Evolutionary conservation across 1,140 invertebrate species (phyloP).

Genomic region (Berghia stephanieae): DNA sequence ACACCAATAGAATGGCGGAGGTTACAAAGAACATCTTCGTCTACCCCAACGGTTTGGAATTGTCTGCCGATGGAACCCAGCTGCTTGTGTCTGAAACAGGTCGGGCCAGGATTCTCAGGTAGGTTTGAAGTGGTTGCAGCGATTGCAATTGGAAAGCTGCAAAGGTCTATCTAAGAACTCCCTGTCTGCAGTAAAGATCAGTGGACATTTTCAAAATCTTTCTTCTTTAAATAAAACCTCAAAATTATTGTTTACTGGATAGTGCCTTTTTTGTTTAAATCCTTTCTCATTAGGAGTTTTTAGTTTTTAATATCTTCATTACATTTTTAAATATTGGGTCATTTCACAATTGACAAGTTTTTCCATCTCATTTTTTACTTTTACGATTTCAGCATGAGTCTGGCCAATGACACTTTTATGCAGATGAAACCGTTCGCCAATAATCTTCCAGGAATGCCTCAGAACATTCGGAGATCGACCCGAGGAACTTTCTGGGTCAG

Average conservation of each 20-base stretch:
- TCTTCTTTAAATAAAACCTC: neutral
- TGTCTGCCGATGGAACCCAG: slow-evolving; percentile 42
- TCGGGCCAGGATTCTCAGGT: slow-evolving; percentile 48
- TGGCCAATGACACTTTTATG: neutral
- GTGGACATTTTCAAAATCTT: neutral
- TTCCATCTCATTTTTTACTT: neutral
- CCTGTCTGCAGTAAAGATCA: too few relatives aligned
- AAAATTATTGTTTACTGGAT: neutral
- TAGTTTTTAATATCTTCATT: neutral
- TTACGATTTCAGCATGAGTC: neutral
- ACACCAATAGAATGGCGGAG: slow-evolving; percentile 35
- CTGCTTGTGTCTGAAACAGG: slow-evolving; percentile 48
- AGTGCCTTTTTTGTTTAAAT: neutral
- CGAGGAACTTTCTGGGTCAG: slow-evolving; percentile 76
- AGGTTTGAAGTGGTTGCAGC: slow-evolving; percentile 1
- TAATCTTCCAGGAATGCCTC: slow-evolving; percentile 67
- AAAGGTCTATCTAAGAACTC: too few relatives aligned
- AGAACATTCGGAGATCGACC: slow-evolving; percentile 78
- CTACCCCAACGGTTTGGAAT: slow-evolving; percentile 53
- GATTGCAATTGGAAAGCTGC: too few relatives aligned
- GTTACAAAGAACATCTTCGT: slow-evolving; percentile 39
- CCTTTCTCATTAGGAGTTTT: neutral
- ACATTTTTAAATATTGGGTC: neutral
- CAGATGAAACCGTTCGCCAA: slow-evolving; percentile 44
- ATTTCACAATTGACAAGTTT: neutral